Evolutionary conservation across 2,113 vertebrate species (phyloP).

Genomic region (Bettongia penicillata): DNA sequence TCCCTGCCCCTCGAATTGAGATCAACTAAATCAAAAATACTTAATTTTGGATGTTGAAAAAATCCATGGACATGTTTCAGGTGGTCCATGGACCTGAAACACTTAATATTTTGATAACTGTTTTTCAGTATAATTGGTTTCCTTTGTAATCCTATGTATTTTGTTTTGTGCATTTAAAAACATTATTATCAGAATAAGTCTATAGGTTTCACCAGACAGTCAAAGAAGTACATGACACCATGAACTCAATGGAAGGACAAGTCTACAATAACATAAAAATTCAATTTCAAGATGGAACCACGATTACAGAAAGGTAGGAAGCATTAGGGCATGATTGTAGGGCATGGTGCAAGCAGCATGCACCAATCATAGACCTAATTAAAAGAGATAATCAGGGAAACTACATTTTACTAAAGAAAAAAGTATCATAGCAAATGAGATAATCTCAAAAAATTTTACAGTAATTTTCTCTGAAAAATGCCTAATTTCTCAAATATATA

Average conservation of each 20-base stretch:
- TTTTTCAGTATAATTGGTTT: not conserved
- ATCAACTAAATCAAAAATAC: not conserved
- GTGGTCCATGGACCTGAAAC: not conserved
- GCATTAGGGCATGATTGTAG: not conserved
- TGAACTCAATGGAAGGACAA: not conserved
- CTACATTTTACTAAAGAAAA: no score
- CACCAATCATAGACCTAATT: no score
- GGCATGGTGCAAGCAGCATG: no score
- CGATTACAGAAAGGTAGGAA: not conserved
- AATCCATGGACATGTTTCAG: not conserved
- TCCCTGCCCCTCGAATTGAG: not conserved
- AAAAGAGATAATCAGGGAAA: no score
- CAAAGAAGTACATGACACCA: not conserved
- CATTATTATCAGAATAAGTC: not conserved
- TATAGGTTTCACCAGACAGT: not conserved
- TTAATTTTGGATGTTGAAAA: not conserved
- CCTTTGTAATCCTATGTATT: not conserved
- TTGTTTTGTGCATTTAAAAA: not conserved
- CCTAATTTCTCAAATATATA: no score
- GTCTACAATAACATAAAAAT: not conserved
- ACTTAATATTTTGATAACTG: not conserved
- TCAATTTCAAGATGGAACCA: not conserved
- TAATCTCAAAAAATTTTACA: no score
- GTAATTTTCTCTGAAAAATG: no score
- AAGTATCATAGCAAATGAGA: no score